Evolutionary conservation across 2,113 vertebrate species (phyloP), one percentile per base, ranked within the genome.

Genomic region (Sinosuthora webbiana): DNA sequence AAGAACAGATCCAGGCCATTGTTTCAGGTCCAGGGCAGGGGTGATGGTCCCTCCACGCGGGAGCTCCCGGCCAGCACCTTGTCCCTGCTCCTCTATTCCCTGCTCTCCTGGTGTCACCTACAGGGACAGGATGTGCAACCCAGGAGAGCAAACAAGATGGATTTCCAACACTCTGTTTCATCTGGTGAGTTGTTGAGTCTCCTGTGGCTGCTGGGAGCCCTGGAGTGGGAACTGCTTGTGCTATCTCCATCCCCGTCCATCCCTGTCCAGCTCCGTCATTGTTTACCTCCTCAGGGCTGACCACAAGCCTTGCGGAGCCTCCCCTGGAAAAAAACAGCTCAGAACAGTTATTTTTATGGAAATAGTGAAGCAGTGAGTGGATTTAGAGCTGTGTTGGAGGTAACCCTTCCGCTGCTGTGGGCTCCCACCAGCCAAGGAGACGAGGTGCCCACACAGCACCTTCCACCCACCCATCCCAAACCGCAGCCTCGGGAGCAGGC

Each of bases 271-370:
- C 89, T 78, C 91, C 4, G 74, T 93, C 87, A 25, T 64, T 95
- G 89, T 93, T 95, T 95, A 92, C 93, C 90, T 95, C 90, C 89
- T 27, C 11, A 49, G 20, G 6, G 28, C 87, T 65, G 41, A 96
- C 90, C 94, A 19, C 88, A 69, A 87, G 68, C 60, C 49, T 56
- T 47, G 75, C 4, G 1, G 70, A 92, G 73, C 56, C 77, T 53
- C 41, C 47, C 41, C 76, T 76, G 75, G 70, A 87, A 93, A 89
- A 90, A 80, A 49, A 4, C 85, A 94, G 55, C 82, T 81, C 85
- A 47, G 77, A 83, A 84, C 55, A 33, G 49, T 71, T 86, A 56
- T 67, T 95, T 90, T 76, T 31, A n/a, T 95, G 78, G 95, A 92
- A 93, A 89, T 53, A 57, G 21, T 78, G 82, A 94, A 93, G 65